These are phyloP conservation scores for Aporrectodea caliginosa DNA, from an alignment of 1,140 invertebrate species.

Conservation along the genomic window DNA sequence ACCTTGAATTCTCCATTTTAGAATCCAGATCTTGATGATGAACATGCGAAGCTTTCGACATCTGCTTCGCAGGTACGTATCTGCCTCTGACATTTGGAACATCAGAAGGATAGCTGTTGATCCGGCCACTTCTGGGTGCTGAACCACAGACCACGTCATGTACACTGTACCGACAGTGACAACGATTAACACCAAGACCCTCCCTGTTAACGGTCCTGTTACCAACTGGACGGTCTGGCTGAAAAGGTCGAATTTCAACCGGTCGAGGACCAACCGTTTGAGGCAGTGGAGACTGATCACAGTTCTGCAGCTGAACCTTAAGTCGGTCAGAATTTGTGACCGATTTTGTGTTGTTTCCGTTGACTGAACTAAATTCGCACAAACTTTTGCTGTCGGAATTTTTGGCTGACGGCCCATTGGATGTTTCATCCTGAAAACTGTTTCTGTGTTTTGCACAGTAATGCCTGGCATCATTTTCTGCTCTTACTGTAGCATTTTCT, in stretches of 20 bases:
- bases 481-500: no score
- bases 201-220: neutral
- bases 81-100: neutral
- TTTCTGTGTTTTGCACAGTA: neutral
- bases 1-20: neutral
- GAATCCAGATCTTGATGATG: no score
- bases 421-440: neutral
- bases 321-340: neutral
- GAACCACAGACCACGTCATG: neutral
- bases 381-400: neutral
- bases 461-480: no score
- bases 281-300: neutral
- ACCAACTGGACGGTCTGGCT: neutral
- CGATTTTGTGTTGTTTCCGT: neutral
- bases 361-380: neutral
- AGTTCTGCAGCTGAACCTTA: neutral
- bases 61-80: no score
- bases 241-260: neutral
- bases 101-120: no score
- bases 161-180: neutral
- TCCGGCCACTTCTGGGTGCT: no score
- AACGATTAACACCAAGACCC: neutral
- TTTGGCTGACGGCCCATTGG: neutral
- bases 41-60: no score
- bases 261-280: no score